Evolutionary conservation across 1,140 invertebrate genomes (phyloP).

Genomic region (Cotesia chilonis): DNA sequence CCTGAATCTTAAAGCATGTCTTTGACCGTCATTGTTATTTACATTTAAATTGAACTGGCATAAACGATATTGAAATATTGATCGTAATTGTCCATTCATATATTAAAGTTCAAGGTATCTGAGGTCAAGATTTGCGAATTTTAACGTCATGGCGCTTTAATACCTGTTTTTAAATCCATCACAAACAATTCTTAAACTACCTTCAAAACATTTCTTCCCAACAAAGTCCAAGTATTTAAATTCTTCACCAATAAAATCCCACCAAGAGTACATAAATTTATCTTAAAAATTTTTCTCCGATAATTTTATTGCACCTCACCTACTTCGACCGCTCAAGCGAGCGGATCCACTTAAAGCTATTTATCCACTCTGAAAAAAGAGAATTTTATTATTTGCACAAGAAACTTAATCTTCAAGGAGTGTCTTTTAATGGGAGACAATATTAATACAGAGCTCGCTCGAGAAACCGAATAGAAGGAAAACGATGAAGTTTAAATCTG

Average conservation of each 20-base stretch:
- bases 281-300: no score
- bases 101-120: conserved; percentile 5
- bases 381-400: neutral
- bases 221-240: no score
- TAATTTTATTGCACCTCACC: no score
- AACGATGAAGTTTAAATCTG: conserved; percentile 41
- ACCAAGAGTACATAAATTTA: no score
- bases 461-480: conserved; percentile 35
- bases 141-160: neutral
- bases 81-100: neutral
- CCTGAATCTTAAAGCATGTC: neutral
- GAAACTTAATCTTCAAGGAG: conserved; percentile 1
- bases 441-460: conserved; percentile 18
- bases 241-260: no score
- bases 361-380: no score
- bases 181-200: no score
- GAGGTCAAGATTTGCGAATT: conserved; percentile 16
- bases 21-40: neutral
- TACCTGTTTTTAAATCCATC: neutral
- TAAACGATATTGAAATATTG: no score
- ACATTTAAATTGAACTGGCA: neutral
- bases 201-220: no score
- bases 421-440: conserved; percentile 15
- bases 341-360: no score
- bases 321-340: no score